phyloP scores from a whole-genome alignment of 2,113 vertebrate genomes.

The Dunckerocampus dactyliophorus region DNA sequence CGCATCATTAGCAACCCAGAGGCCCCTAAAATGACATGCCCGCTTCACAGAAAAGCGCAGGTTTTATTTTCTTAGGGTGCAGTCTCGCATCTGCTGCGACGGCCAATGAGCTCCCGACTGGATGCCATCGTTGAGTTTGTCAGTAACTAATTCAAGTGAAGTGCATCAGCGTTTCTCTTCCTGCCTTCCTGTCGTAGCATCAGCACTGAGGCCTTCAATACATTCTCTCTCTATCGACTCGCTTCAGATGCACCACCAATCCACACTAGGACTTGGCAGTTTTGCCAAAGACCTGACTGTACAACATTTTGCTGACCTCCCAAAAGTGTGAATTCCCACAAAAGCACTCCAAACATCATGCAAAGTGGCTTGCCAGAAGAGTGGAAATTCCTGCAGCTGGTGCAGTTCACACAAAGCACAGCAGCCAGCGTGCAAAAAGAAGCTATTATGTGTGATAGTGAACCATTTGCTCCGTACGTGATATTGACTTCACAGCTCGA shows the following conservation, averaged over 20 bases:
- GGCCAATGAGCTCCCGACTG: too few species aligned
- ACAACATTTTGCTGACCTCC: neutral
- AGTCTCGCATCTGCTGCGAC: too few species aligned
- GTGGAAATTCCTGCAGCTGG: neutral
- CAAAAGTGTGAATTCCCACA: neutral
- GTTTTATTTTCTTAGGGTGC: too few species aligned
- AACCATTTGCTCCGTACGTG: slow-evolving; percentile 17
- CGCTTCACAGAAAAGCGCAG: slow-evolving; percentile 20
- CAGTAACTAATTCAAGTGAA: slow-evolving; percentile 45
- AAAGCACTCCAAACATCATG: neutral
- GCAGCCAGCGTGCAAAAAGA: neutral
- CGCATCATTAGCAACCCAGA: slow-evolving; percentile 33
- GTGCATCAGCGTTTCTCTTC: slow-evolving; percentile 55
- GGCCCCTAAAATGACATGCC: slow-evolving; percentile 10
- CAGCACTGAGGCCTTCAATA: too few species aligned
- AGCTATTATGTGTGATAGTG: neutral
- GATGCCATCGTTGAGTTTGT: slow-evolving; percentile 17
- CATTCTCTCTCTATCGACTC: too few species aligned
- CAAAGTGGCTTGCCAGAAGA: neutral
- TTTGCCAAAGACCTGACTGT: neutral
- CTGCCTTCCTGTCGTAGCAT: slow-evolving; percentile 30
- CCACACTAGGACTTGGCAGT: too few species aligned
- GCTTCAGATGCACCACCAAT: too few species aligned
- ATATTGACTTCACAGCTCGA: slow-evolving; percentile 11
- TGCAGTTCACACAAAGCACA: neutral